Conservation (phyloP, 2,888 invertebrate genomes). For the Amphipyra berbera region DNA sequence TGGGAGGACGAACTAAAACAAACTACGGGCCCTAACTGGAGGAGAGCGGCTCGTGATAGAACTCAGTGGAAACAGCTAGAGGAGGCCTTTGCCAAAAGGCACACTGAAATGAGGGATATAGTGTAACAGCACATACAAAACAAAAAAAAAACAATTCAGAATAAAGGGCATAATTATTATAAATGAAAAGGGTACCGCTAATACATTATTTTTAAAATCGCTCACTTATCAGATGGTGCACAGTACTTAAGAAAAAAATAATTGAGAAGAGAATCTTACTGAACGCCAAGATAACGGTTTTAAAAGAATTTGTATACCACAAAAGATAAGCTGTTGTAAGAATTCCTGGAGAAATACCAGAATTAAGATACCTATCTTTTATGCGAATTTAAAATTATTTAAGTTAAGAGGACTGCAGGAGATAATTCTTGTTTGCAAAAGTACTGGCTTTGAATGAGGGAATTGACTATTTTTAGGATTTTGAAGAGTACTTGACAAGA, state of each 20-base stretch:
- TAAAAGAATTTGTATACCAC: conserved; percentile 71
- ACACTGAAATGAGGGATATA: too few relatives aligned
- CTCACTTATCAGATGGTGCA: conserved; percentile 33
- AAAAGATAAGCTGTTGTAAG: conserved; percentile 61
- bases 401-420: not conserved
- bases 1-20: too few relatives aligned
- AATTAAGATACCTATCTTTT: conserved; percentile 20
- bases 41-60: too few relatives aligned
- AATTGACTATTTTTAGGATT: not conserved
- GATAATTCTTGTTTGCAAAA: not conserved
- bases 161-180: too few relatives aligned
- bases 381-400: conserved; percentile 13
- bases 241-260: conserved; percentile 46
- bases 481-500: too few relatives aligned
- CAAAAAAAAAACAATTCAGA: too few relatives aligned
- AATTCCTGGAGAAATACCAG: conserved; percentile 14
- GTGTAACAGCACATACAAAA: too few relatives aligned
- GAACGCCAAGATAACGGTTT: conserved; percentile 51
- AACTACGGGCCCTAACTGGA: too few relatives aligned
- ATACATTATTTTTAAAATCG: conserved; percentile 39
- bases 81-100: too few relatives aligned
- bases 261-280: conserved; percentile 50
- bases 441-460: not conserved
- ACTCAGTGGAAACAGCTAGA: too few relatives aligned
- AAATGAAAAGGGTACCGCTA: conserved; percentile 30